Base-by-base conservation (phyloP, 1,140 invertebrate genomes). In the Cheumatopsyche charites region DNA sequence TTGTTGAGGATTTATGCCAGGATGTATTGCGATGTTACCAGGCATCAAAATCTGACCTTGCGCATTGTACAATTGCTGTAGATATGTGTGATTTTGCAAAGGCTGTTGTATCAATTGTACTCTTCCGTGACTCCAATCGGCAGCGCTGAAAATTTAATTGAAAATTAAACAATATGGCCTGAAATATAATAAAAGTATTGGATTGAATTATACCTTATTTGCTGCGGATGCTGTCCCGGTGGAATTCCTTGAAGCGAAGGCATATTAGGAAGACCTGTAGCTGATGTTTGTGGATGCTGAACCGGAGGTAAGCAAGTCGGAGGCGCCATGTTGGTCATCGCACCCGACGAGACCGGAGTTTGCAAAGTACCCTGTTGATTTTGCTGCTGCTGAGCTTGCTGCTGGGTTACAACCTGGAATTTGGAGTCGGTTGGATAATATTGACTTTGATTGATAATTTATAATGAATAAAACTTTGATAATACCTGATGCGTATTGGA, bases 21-120 rank as follows among this genome's bases (percentile, higher is more conserved):
- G 88, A 80, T 92, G 91, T 19, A 92, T 83, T 0, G 90, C 85
- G 41, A 94, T 86, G 13, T 61, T 61, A 1, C 55, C 55, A 0
- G 92, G 91, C 88, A 94, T 92, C 7, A 94, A 81, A 17, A 92
- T 79, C 0, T 88, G 85, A 3, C 90, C 90, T 78, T 92, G 92
- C 12, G 90, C 84, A 79, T 93, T 92, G 78, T 94, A 91, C 12
- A 95, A 82, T 79, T 93, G 92, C 76, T 91, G 91, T 66, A 94
- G 83, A 80, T 94, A 93, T 71, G 93, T 80, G 9, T 36, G 29
- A 36, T 36, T 36, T 36, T 36, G 29, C 9, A 36, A 36, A 0
- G 91, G 90, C 74, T 94, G 93, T 79, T 94, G 92, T 75, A 94
- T 93, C 13, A 94, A 90, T 81, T 94, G 92, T 7, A 88, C 87